A percentile compares a stretch with the other conserved stretches of the same genome.
Conservation (phyloP, 2,113 vertebrate genomes). For the Solea senegalensis region DNA sequence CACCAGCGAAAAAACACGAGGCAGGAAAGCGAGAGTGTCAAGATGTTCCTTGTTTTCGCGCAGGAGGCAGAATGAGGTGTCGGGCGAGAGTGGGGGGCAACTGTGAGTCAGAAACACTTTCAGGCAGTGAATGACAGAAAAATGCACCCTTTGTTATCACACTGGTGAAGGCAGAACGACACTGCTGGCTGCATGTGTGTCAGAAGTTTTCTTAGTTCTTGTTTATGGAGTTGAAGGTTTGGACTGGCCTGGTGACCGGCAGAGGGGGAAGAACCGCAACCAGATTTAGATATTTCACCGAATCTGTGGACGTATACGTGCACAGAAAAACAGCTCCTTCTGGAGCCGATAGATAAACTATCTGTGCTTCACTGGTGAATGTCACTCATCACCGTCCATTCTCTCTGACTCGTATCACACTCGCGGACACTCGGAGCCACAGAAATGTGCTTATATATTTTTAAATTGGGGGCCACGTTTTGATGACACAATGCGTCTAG, state of each 20-base stretch:
- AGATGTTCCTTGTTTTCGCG: constrained; percentile 47
- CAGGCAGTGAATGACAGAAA: constrained; percentile 14
- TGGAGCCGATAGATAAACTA: constrained; percentile 48
- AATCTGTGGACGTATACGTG: constrained; percentile 11
- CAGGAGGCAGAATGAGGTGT: constrained; percentile 27
- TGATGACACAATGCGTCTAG: not conserved
- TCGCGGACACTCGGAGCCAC: not conserved
- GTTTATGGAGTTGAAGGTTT: constrained; percentile 53
- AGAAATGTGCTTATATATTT: constrained; percentile 26
- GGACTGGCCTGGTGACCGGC: constrained; percentile 11
- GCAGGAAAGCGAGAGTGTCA: constrained; percentile 35
- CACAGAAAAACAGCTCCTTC: constrained; percentile 41
- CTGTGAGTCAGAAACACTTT: constrained; percentile 68
- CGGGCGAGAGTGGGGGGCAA: constrained; percentile 43
- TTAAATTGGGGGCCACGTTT: not conserved
- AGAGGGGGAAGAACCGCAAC: constrained; percentile 26
- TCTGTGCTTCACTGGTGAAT: constrained; percentile 41
- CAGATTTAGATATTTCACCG: constrained; percentile 43
- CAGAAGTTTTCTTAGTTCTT: constrained; percentile 39
- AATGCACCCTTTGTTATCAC: constrained; percentile 31
- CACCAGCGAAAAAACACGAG: constrained; percentile 60
- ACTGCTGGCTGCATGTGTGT: constrained; percentile 23
- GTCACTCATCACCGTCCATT: constrained; percentile 30
- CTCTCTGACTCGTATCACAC: constrained; percentile 38
- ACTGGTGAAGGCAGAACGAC: not conserved